These are phyloP conservation scores for Sternotherus odoratus DNA, from an alignment of 2,797 vertebrate species.

Conservation along the genomic window DNA sequence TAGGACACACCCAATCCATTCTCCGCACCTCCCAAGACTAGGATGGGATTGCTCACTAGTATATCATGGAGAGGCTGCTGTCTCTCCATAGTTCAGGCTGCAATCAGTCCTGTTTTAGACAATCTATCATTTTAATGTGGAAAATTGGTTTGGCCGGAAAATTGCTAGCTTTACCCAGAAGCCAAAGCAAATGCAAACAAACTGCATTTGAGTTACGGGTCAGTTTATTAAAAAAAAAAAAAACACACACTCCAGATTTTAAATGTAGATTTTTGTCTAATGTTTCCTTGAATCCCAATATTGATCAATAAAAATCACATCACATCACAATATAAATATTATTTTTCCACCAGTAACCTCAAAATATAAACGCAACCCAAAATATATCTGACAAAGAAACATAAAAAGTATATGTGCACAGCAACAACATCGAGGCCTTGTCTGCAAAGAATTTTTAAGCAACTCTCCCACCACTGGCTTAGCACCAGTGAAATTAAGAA, in stretches of 20 bases:
- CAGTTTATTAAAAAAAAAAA: not conserved
- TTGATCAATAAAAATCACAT: not conserved
- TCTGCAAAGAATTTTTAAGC: not conserved
- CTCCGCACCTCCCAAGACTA: not conserved
- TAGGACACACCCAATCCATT: not conserved
- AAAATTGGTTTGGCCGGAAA: not conserved
- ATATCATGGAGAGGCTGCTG: not conserved
- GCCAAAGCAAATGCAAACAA: not conserved
- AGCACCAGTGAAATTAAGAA: fast-evolving
- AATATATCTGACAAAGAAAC: too few species aligned
- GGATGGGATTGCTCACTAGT: not conserved
- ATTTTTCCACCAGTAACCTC: not conserved
- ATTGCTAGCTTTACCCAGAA: too few species aligned
- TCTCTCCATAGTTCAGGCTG: not conserved
- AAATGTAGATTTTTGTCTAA: not conserved
- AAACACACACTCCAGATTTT: not conserved
- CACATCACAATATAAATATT: not conserved
- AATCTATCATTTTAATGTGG: not conserved
- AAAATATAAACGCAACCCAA: not conserved
- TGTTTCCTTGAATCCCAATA: not conserved
- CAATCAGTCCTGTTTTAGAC: not conserved
- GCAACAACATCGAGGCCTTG: fast-evolving
- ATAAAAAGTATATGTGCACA: not conserved
- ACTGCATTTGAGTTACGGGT: not conserved
- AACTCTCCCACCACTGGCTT: not conserved